phyloP scores from a whole-genome alignment of 2,888 invertebrate species.

The Aphrophora alni region DNA sequence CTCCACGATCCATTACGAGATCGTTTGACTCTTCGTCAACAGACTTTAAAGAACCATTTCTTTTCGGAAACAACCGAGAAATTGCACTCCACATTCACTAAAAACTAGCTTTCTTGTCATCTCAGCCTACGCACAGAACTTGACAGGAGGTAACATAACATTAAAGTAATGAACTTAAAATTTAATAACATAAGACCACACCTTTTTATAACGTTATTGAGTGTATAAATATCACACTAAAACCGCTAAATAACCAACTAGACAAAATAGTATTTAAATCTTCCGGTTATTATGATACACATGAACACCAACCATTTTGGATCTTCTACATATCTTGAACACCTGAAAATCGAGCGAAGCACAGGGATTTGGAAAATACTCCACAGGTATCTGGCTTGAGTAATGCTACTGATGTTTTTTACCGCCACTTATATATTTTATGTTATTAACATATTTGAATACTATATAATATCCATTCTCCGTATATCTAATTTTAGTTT shows the following conservation, averaged over 20 bases:
- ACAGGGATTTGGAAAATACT: background rate
- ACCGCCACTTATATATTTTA: background rate
- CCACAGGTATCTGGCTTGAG: background rate
- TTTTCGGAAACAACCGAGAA: background rate
- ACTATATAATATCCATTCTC: too few relatives aligned
- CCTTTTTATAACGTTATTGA: background rate
- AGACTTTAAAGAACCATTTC: background rate
- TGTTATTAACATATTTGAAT: too few relatives aligned
- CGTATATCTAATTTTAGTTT: too few relatives aligned
- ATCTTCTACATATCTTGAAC: background rate
- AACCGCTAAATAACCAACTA: background rate
- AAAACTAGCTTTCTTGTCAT: background rate
- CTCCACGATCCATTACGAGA: conserved; percentile 2
- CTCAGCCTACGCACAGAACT: background rate
- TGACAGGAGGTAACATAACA: conserved; percentile 6
- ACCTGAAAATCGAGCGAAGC: conserved; percentile 6
- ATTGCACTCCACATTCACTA: conserved; percentile 9
- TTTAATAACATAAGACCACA: background rate
- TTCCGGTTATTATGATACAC: background rate
- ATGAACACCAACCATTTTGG: background rate
- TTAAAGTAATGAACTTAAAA: background rate
- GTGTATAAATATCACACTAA: background rate
- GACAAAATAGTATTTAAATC: background rate
- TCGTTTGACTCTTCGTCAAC: background rate
- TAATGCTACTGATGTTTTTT: background rate